Percentiles rank a stretch among this genome's conserved stretches.
Evolutionary conservation across 2,888 invertebrate species (phyloP).

Genomic region (Polietes domitor): DNA sequence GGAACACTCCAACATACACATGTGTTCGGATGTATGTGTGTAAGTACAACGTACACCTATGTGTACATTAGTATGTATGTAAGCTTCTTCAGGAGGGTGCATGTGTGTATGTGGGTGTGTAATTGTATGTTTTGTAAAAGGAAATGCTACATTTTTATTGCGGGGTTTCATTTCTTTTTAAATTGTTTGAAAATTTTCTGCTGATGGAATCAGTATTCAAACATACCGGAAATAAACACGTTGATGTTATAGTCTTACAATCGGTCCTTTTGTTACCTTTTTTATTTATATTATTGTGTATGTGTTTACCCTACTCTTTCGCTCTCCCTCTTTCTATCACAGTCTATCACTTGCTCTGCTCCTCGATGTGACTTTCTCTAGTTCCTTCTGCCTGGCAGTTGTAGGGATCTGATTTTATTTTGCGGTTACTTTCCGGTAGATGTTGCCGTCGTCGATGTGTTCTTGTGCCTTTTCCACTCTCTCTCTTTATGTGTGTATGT

Average conservation of each 20-base stretch:
- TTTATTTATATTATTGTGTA: conserved; percentile 41
- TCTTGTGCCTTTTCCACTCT: background rate
- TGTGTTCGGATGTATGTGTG: background rate
- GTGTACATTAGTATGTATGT: background rate
- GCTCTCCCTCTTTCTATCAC: background rate
- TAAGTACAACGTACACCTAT: background rate
- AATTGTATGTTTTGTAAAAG: conserved; percentile 33
- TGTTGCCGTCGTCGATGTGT: background rate
- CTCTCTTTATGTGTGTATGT: conserved; percentile 9
- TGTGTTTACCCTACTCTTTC: conserved; percentile 37
- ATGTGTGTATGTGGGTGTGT: conserved; percentile 7
- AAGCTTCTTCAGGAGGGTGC: too few species aligned
- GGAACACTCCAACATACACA: background rate
- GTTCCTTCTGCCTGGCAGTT: background rate
- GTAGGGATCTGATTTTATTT: conserved; percentile 39
- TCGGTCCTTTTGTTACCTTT: conserved; percentile 54
- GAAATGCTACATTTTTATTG: conserved; percentile 62
- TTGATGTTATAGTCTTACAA: conserved; percentile 56
- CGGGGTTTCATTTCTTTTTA: conserved; percentile 59
- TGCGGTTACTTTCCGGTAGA: conserved; percentile 45
- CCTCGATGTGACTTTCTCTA: too few species aligned
- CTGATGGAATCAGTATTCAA: conserved; percentile 61
- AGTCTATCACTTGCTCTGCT: too few species aligned
- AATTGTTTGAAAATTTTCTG: conserved; percentile 65
- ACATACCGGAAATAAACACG: conserved; percentile 44